Conservation (phyloP, 2,888 invertebrate genomes). For the Tinea trinotella region DNA sequence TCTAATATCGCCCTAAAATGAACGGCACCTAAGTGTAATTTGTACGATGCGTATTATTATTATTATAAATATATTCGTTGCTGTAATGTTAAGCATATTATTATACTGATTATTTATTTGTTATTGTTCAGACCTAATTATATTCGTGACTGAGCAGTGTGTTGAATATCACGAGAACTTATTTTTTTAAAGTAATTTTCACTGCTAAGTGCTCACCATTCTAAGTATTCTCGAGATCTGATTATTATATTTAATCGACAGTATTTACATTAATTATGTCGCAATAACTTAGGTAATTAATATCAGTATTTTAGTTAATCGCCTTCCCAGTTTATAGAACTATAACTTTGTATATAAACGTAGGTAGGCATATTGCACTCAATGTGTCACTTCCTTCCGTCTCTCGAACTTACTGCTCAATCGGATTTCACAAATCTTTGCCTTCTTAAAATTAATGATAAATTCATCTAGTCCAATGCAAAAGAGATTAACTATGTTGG, state of each 20-base stretch:
- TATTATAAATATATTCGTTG: slow-evolving; percentile 54
- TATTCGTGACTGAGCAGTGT: slow-evolving; percentile 32
- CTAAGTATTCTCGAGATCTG: slow-evolving; percentile 57
- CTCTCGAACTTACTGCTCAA: slow-evolving; percentile 37
- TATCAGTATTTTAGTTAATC: slow-evolving; percentile 63
- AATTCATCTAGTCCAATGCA: slow-evolving; percentile 70
- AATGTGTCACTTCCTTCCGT: slow-evolving; percentile 33
- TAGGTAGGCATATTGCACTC: neutral
- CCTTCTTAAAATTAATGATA: slow-evolving; percentile 62
- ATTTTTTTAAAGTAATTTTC: slow-evolving; percentile 53
- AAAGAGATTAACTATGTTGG: slow-evolving; percentile 66
- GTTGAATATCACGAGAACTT: slow-evolving; percentile 39
- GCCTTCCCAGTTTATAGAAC: slow-evolving; percentile 29
- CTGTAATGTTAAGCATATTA: slow-evolving; percentile 36
- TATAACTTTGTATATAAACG: slow-evolving; percentile 16
- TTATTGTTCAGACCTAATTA: slow-evolving; percentile 22
- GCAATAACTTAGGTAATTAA: slow-evolving; percentile 41
- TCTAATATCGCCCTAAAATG: too few relatives aligned
- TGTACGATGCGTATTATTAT: slow-evolving; percentile 18
- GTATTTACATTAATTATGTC: slow-evolving; percentile 54
- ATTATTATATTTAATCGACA: slow-evolving; percentile 48
- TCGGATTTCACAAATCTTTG: slow-evolving; percentile 67
- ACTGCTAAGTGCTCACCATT: slow-evolving; percentile 28
- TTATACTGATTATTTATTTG: slow-evolving; percentile 62
- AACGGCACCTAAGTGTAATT: too few relatives aligned